Base-by-base conservation (phyloP, 35 echinoderm and acorn worm genomes). In the Heliocidaris erythrogramma region DNA sequence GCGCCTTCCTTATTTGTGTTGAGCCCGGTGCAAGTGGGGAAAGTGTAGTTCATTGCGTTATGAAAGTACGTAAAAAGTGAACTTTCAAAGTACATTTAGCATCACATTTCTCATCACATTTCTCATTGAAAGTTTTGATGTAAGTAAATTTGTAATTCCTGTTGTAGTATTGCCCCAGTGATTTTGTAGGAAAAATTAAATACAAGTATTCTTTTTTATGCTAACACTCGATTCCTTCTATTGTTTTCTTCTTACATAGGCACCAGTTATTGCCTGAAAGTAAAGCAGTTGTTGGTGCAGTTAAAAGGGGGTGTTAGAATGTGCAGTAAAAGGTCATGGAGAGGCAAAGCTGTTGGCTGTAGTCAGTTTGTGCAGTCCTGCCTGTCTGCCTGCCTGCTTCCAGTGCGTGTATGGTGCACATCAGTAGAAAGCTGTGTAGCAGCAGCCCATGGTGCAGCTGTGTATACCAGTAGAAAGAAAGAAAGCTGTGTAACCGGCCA, bases 281-380 rank as follows among this genome's bases (percentile, higher is more conserved):
- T 92, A 92, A 47, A 92, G 91, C 91, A 59, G 91, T 92, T 52
- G 91, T 92, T 92, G 91, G 49, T 92, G 91, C 91, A n/a, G 91
- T 92, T 18, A 27, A 59, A 52, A 89, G 49, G 91, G 91, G 91
- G 47, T 92, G 91, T 92, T 92, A 92, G 50, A 92, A 56, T 48
- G 7, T 30, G 91, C 91, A 50, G 91, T 92, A 17, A 52, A 52
- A 59, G 48, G 49, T 48, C 29, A 27, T 92, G 91, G 13, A 48
- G 91, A 92, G 91, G 91, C 91, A 92, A 92, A 92, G 91, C 91
- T 92, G 91, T 92, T 92, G 31, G 48, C 49, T 24, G 91, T 52
- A 92, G 47, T 49, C 31, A 48, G 91, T 49, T 92, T 49, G 29
- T 92, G 91, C 91, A 92, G 91, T 50, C 91, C 91, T 30, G 91